Conservation (phyloP, 2,113 vertebrate species). For the Acinonyx jubatus region DNA sequence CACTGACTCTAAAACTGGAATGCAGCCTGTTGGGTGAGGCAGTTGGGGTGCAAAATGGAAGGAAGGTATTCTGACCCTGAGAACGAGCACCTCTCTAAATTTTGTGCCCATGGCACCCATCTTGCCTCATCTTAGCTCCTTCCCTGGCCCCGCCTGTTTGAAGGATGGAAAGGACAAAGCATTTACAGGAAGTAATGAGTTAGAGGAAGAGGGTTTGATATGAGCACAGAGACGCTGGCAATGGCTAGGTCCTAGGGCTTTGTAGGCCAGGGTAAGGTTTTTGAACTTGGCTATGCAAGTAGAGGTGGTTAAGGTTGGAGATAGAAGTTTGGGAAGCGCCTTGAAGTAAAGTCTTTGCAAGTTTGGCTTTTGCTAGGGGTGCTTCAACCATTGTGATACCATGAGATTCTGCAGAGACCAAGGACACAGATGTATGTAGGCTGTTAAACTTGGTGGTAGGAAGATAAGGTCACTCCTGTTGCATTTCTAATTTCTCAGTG, state of each 20-base stretch:
- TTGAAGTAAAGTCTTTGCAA: neutral
- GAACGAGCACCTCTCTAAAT: neutral
- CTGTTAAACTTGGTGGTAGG: neutral
- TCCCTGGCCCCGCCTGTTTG: neutral
- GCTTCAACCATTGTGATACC: neutral
- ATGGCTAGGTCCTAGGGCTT: neutral
- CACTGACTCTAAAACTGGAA: neutral
- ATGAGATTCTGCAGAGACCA: neutral
- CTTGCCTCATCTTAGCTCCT: neutral
- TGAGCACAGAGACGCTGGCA: neutral
- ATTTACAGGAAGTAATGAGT: neutral
- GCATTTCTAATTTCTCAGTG: neutral
- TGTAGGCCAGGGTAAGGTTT: neutral
- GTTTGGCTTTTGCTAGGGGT: neutral
- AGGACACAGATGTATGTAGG: neutral
- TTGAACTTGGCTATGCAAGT: neutral
- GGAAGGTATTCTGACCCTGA: too few species aligned
- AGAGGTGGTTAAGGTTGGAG: neutral
- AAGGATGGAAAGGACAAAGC: neutral
- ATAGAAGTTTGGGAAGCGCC: neutral
- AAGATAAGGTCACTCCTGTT: neutral
- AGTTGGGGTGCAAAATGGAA: accelerated
- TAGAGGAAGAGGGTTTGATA: neutral
- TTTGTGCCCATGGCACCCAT: neutral
- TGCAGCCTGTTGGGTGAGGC: neutral